Evolutionary conservation across 2,797 vertebrate genomes (phyloP), one percentile per base, ranked within the genome.

Genomic region (Tarsius wallacei): DNA sequence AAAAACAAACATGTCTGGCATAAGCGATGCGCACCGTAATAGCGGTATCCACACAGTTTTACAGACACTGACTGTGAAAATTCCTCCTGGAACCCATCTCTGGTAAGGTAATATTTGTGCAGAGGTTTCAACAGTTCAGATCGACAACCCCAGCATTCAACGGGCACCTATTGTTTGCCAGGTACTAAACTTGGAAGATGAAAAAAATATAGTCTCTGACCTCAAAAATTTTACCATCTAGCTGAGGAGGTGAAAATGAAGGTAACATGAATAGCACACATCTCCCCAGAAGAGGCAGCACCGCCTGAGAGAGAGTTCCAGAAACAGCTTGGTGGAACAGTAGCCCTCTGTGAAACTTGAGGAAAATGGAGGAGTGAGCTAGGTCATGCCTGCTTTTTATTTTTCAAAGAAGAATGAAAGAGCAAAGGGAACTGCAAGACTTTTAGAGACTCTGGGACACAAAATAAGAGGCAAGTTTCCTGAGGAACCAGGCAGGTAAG

Each of bases 261-360:
- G n/a, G 16, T 24, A 1, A 9, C 0, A 12, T 33, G 7, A 49
- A 1, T 4, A 12, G 15, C 13, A 2, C 0, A 1, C 2, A 0
- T 31, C 51, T 57, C 8, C 33, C 42, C 12, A 2, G 26, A 64
- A 77, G 53, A 68, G 61, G 6, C 21, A 24, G 16, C n/a, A 2
- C 12, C 3, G 4, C 53, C 12, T 2, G 5, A 26, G 22, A 33
- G n/a, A 57, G 33, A 33, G 19, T 17, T 63, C 24, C 51, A 11
- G 53, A 77, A 64, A 9, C 0, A 0, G 31, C 16, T 3, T 7
- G 0, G 7, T 28, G 12, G 47, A 33, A 63, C 28, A 16, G n/a
- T 9, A 55, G 19, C 21, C 15, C 17, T 17, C 12, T 5, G 4
- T 0, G 49, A 13, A 6, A 21, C 6, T 24, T 55, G 21, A 31